Conservation (phyloP, 2,888 invertebrate species). For the Mesoligia furuncula region DNA sequence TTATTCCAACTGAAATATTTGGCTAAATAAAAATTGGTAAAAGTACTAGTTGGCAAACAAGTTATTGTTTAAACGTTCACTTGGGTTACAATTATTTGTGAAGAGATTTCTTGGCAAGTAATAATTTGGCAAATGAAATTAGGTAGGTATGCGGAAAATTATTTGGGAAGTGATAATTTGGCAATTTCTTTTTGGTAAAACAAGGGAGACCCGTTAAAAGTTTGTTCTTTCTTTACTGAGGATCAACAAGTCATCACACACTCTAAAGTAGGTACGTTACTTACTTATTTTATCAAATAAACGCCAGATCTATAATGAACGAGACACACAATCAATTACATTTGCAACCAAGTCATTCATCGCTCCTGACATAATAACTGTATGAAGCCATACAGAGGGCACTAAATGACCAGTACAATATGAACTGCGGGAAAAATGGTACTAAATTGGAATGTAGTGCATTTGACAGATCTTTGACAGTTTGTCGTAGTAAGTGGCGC, state of each 20-base stretch:
- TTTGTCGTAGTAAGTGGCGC: background rate
- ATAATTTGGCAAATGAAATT: too few relatives aligned
- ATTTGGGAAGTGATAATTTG: too few relatives aligned
- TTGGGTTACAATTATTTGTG: too few relatives aligned
- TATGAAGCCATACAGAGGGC: constrained; percentile 52
- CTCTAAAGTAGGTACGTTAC: background rate
- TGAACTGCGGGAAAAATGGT: background rate
- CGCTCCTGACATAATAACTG: constrained; percentile 43
- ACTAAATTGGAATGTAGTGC: background rate
- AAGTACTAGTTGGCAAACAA: too few relatives aligned
- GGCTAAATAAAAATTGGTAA: too few relatives aligned
- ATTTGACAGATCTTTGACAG: constrained; percentile 3
- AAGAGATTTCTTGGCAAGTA: too few relatives aligned
- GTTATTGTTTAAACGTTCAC: too few relatives aligned
- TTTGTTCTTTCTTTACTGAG: background rate
- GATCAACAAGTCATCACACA: background rate
- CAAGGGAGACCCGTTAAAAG: too few relatives aligned
- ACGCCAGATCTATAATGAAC: background rate
- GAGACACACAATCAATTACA: constrained; percentile 26
- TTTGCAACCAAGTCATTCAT: constrained; percentile 43
- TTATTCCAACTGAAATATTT: too few relatives aligned
- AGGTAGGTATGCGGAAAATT: too few relatives aligned
- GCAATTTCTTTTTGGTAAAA: too few relatives aligned
- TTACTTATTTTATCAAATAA: background rate
- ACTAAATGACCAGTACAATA: background rate